phyloP scores from a whole-genome alignment of 2,797 vertebrate genomes.

The Enteromius unitaeniatus region DNA sequence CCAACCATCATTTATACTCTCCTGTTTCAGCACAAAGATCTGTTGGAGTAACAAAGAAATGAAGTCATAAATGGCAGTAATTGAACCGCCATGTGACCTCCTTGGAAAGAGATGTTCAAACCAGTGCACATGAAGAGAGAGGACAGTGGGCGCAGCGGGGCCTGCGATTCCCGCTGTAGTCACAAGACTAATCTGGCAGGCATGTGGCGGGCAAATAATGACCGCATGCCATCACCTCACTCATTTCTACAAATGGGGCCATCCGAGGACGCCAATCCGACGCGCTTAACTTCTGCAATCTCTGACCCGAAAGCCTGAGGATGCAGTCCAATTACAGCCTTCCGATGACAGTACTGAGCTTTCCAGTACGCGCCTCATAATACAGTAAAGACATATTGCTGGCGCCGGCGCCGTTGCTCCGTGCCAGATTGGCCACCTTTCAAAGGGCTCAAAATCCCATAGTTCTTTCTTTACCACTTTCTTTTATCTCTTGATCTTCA shows the following conservation, averaged over 20 bases:
- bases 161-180: constrained; percentile 49
- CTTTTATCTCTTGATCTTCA: constrained; percentile 46
- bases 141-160: constrained; percentile 47
- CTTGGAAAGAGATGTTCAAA: constrained; percentile 50
- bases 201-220: constrained; percentile 52
- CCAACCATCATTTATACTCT: neutral
- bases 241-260: constrained; percentile 44
- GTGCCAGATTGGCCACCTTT: constrained; percentile 26
- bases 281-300: neutral
- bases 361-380: constrained; percentile 33
- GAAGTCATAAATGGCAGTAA: constrained; percentile 50
- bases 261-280: constrained; percentile 33
- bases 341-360: constrained; percentile 28
- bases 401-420: neutral
- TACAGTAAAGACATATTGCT: constrained; percentile 42
- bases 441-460: constrained; percentile 44
- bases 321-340: constrained; percentile 18
- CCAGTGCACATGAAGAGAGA: constrained; percentile 54
- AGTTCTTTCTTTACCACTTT: constrained; percentile 45
- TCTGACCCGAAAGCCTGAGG: constrained; percentile 19
- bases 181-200: constrained; percentile 54
- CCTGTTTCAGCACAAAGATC: neutral
- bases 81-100: constrained; percentile 53
- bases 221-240: constrained; percentile 42
- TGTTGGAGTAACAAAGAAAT: constrained; percentile 34